These are phyloP conservation scores for Cataglyphis hispanica DNA, from an alignment of 1,140 invertebrate species.

Conservation along the genomic window DNA sequence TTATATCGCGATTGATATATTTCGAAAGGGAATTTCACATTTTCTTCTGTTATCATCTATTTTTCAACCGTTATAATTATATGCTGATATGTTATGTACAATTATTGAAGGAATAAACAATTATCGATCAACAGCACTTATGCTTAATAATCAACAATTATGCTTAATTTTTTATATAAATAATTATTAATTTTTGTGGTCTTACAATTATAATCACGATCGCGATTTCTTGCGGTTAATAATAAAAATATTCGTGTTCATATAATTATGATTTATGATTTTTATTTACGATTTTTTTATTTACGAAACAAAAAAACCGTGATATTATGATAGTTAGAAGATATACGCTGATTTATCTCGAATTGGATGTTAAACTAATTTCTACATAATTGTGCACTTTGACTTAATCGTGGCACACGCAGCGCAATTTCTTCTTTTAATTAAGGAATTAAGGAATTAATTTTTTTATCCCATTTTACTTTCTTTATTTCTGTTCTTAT, in stretches of 20 bases:
- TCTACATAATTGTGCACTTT: slow-evolving; percentile 5
- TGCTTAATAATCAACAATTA: background rate
- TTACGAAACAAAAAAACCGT: background rate
- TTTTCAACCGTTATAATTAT: background rate
- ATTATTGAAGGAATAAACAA: slow-evolving; percentile 1
- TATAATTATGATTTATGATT: slow-evolving; percentile 12
- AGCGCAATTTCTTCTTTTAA: background rate
- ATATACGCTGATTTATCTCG: slow-evolving; percentile 10
- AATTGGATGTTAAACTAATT: slow-evolving; percentile 24
- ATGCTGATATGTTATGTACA: background rate
- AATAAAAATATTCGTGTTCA: background rate
- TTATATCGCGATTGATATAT: background rate
- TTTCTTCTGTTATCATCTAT: background rate
- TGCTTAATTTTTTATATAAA: too few relatives aligned
- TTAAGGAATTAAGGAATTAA: slow-evolving; percentile 48
- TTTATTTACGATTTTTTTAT: background rate
- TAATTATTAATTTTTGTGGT: slow-evolving; percentile 1
- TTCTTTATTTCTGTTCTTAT: background rate
- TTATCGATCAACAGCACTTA: background rate
- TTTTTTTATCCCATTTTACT: background rate
- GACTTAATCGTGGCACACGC: background rate
- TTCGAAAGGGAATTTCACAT: background rate
- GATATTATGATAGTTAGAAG: background rate
- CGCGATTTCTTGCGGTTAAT: background rate
- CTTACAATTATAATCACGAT: background rate